Percentiles rank a stretch among this genome's conserved stretches.
phyloP scores from a whole-genome alignment of 2,797 vertebrate genomes.

The Buceros bicornis region DNA sequence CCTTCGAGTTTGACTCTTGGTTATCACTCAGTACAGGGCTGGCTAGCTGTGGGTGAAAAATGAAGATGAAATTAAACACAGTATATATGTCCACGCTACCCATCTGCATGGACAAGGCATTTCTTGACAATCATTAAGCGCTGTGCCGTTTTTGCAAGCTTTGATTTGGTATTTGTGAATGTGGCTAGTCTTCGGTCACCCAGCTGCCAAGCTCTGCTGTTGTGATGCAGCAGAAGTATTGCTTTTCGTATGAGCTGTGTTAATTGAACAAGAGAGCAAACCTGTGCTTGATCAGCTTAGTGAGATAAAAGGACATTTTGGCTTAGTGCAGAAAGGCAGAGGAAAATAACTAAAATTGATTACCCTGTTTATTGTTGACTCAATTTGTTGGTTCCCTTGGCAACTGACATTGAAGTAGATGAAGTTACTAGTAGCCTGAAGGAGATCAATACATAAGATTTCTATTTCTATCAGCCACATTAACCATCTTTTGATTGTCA shows the following conservation, averaged over 20 bases:
- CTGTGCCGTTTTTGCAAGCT: background rate
- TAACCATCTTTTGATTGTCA: background rate
- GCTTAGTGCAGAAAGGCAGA: conserved; percentile 36
- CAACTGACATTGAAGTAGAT: conserved; percentile 46
- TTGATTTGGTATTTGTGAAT: background rate
- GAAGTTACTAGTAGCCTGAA: conserved; percentile 38
- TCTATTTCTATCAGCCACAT: background rate
- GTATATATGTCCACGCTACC: background rate
- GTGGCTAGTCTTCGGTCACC: background rate
- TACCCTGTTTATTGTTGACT: conserved; percentile 58
- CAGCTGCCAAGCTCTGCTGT: background rate
- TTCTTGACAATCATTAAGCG: background rate
- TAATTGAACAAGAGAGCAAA: background rate
- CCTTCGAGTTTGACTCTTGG: background rate
- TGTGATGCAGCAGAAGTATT: background rate
- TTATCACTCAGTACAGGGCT: background rate
- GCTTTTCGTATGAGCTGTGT: background rate
- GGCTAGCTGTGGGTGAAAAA: background rate
- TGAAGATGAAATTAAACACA: background rate
- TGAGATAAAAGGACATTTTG: conserved; percentile 54
- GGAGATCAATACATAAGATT: background rate
- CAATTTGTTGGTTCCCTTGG: conserved; percentile 71
- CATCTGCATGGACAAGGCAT: background rate
- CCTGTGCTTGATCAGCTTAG: background rate
- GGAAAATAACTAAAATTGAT: conserved; percentile 62